Percentiles rank a stretch among this genome's conserved stretches.
These are phyloP conservation scores for Selene dorsalis DNA, from an alignment of 2,797 vertebrate species.

Conservation along the genomic window DNA sequence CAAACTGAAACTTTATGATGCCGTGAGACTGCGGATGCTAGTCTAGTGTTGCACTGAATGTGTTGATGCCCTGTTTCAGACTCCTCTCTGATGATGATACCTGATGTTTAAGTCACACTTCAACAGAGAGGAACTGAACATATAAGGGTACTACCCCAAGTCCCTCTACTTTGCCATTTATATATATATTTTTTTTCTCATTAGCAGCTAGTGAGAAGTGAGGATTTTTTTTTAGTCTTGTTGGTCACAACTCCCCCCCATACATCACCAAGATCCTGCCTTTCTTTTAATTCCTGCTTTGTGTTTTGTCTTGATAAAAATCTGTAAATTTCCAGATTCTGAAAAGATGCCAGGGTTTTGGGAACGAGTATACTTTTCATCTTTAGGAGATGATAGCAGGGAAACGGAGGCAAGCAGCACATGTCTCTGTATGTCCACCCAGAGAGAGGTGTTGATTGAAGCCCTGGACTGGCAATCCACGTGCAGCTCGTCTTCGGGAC, in stretches of 20 bases:
- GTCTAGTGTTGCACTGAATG: slow-evolving; percentile 47
- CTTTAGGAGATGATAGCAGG: slow-evolving; percentile 33
- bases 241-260: slow-evolving; percentile 24
- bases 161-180: slow-evolving; percentile 47
- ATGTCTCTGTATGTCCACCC: slow-evolving; percentile 27
- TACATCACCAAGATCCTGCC: slow-evolving; percentile 23
- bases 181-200: slow-evolving; percentile 8
- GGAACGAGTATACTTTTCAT: slow-evolving; percentile 41
- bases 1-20: slow-evolving; percentile 15
- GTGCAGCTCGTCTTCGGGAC: slow-evolving; percentile 30
- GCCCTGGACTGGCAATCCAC: slow-evolving; percentile 12
- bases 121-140: slow-evolving; percentile 41
- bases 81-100: slow-evolving; percentile 23
- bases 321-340: slow-evolving; percentile 52
- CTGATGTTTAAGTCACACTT: slow-evolving; percentile 20
- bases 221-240: slow-evolving; percentile 32
- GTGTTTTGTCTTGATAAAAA: slow-evolving; percentile 45
- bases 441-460: slow-evolving; percentile 26
- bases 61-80: slow-evolving; percentile 32
- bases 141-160: slow-evolving; percentile 31
- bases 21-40: slow-evolving; percentile 23
- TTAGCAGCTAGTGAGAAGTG: slow-evolving; percentile 35
- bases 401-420: neutral
- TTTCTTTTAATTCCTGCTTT: slow-evolving; percentile 61
- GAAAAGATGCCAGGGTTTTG: slow-evolving; percentile 33